Evolutionary conservation across 2,113 vertebrate genomes (phyloP).

Genomic region (Corvus moneduloides): DNA sequence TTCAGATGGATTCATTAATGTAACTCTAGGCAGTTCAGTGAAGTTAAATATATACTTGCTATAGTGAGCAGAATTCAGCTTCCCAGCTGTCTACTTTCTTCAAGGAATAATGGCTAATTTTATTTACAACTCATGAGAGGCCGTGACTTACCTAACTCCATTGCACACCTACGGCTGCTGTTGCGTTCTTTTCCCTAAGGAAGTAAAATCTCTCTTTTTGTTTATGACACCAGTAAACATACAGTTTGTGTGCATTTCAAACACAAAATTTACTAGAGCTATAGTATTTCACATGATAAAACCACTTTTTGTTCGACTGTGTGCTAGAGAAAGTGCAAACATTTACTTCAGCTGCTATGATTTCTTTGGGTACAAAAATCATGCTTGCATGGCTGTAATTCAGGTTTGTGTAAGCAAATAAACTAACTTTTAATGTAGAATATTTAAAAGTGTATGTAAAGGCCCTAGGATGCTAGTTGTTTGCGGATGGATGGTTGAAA

Average conservation of each 20-base stretch:
- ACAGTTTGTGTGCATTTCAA: not conserved
- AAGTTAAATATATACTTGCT: conserved; percentile 8
- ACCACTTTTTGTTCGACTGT: not conserved
- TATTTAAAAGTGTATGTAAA: not conserved
- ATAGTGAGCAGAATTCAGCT: not conserved
- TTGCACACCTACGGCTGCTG: not conserved
- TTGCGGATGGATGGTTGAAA: not conserved
- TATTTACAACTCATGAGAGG: not conserved
- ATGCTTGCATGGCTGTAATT: not conserved
- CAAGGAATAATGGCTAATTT: not conserved
- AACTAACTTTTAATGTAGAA: not conserved
- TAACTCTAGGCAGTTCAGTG: not conserved
- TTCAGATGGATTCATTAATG: not conserved
- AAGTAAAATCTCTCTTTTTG: not conserved
- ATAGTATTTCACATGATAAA: not conserved
- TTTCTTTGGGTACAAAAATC: not conserved
- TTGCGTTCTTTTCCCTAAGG: not conserved
- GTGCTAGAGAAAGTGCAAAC: not conserved
- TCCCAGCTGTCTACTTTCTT: conserved; percentile 7
- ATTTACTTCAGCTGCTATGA: not conserved
- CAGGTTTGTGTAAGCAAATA: not conserved
- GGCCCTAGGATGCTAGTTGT: not conserved
- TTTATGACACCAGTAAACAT: not conserved
- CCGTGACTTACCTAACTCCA: not conserved
- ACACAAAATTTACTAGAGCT: not conserved